Percentiles rank a stretch among this genome's conserved stretches.
Conservation (phyloP, 2,113 vertebrate species). For the Vidua macroura region DNA sequence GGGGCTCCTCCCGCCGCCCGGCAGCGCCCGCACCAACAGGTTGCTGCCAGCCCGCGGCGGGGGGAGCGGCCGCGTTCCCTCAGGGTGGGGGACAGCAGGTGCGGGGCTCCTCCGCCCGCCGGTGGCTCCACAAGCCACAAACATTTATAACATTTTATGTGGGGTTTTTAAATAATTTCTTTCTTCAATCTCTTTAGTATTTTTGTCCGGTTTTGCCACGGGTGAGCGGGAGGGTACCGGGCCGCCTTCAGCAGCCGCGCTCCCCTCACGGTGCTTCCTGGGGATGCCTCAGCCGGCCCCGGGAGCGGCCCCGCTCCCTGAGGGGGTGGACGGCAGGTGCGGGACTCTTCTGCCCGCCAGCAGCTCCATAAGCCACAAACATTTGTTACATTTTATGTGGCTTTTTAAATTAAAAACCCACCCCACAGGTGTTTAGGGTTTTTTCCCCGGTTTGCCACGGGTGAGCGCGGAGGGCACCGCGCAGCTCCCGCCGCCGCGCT, state of each 20-base stretch:
- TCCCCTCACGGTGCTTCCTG: not conserved
- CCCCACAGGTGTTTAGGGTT: not conserved
- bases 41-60: not conserved
- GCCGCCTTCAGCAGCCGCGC: not conserved
- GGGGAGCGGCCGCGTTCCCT: not conserved
- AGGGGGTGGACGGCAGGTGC: not conserved
- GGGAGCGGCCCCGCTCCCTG: not conserved
- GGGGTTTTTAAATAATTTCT: not conserved
- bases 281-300: not conserved
- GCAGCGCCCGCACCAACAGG: slow-evolving; percentile 19
- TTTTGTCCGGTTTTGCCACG: not conserved
- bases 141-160: not conserved
- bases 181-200: not conserved
- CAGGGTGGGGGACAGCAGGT: not conserved
- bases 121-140: not conserved
- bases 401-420: not conserved
- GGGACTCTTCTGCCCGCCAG: not conserved
- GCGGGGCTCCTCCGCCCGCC: not conserved
- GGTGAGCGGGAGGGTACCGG: not conserved
- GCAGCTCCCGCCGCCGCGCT: not conserved
- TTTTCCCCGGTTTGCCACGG: not conserved
- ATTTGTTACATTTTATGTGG: not conserved
- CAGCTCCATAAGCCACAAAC: not conserved
- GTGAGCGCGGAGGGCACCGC: not conserved
- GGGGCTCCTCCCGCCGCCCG: slow-evolving; percentile 1